Base-by-base conservation (phyloP, 2,888 invertebrate genomes). In the Acrobasis consociella region DNA sequence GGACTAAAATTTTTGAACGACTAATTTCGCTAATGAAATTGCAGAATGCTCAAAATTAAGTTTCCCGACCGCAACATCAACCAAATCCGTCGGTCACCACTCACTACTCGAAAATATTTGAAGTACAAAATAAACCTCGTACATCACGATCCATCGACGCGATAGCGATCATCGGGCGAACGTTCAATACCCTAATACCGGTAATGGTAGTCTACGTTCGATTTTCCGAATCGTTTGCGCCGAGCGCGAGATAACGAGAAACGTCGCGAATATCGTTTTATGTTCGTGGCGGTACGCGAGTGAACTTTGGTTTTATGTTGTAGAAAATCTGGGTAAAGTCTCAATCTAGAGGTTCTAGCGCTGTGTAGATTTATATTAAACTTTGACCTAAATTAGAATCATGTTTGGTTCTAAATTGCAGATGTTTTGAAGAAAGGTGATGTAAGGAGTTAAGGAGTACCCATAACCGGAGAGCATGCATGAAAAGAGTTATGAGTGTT, bases 191-290 rank as follows among this genome's bases (percentile, higher is more conserved):
- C 78, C 81, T 89, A 90, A 91, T 89, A 87, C 85, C 85, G 83
- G 89, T 91, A 91, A 91, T 91, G 88, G 90, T 84, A 82, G 82
- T 77, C 77, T 78, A 77, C 78, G 83, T 85, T 87, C 89, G 86
- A 90, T 91, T 89, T 91, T 90, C 89, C 90, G 82, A 87, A 85
- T 84, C 89, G 89, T 90, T 91, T 87, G 85, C 86, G 75, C 75
- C 82, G 80, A 78, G 76, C 81, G 74, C 82, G 74, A 83, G 89
- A 88, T 88, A 89, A 87, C 86, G 85, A 86, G 85, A 81, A 84
- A 82, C 78, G 83, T 83, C 81, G 77, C 79, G 78, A 76, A 81
- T 82, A 85, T 82, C 83, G 83, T 76, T 86, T 85, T 85, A 85
- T 83, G 81, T 80, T 81, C 49, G 49, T 55, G 55, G 46, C 49